Evolutionary conservation across 2,113 vertebrate species (phyloP), one percentile per base, ranked within the genome.

Genomic region (Pseudorasbora parva): DNA sequence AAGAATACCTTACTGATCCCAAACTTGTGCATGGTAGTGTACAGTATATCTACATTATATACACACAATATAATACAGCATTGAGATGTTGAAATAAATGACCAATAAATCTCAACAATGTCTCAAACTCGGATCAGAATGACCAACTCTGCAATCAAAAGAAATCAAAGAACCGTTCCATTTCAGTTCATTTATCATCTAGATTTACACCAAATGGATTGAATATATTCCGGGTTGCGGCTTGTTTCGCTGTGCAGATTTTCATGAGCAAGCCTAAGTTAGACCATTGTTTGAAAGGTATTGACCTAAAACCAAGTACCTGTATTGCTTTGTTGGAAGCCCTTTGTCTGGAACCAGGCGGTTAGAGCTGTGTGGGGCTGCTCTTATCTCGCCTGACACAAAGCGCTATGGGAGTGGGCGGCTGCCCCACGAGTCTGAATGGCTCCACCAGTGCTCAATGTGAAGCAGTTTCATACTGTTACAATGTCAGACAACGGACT

Each of bases 381-480:
- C 75, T 78, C 56, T 60, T 62, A 78, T 78, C 76, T 62, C 15
- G 23, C 76, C 56, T 62, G 76, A 25, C 76, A 43, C 76, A 62
- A 45, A 45, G 30, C 45, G 45, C 8, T 54, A 54, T 77, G 54
- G 41, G 5, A 30, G 54, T 56, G 17, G 62, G 54, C 68, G 27
- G 30, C 66, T 78, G 75, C 45, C 45, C 54, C 30, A 14, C 7
- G 75, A 45, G 59, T 51, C 30, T 78, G 78, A 82, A 56, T 64
- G 54, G 56, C n/a, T 56, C 73, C 30, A 64, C 30, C 11, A 27
- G 19, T 14, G 14, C 60, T 77, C 23, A 72, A 3, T 71, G 56
- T 81, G 54, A 60, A 80, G 25, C 64, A 71, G 66, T 37, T 71
- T 72, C 64, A 72, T 69, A 78, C 37, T 59, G 64, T 78, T 84